Conservation (phyloP, 2,797 vertebrate genomes). For the Ptychobarbus kaznakovi region DNA sequence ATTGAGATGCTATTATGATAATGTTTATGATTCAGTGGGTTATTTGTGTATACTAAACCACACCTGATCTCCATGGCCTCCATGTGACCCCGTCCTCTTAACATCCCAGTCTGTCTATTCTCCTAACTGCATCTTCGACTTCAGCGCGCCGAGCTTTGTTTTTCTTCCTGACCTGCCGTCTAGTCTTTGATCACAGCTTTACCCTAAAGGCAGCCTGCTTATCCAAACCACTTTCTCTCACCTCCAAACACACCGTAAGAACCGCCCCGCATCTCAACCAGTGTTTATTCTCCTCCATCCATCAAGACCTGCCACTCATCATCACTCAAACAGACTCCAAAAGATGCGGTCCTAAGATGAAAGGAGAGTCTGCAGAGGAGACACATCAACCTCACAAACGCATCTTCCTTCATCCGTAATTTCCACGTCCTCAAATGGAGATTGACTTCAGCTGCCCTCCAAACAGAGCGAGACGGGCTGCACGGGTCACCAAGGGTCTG, state of each 20-base stretch:
- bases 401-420: slow-evolving; percentile 17
- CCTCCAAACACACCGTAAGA: slow-evolving; percentile 19
- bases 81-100: not conserved
- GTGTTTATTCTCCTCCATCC: slow-evolving; percentile 23
- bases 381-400: not conserved
- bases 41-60: not conserved
- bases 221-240: slow-evolving; percentile 22
- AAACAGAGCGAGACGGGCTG: slow-evolving; percentile 14
- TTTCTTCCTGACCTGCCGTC: slow-evolving; percentile 49
- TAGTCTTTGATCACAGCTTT: slow-evolving; percentile 56
- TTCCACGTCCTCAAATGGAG: slow-evolving; percentile 50
- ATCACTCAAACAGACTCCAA: slow-evolving; percentile 5
- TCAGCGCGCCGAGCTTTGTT: slow-evolving; percentile 47
- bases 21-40: not conserved
- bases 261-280: slow-evolving; percentile 19
- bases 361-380: not conserved
- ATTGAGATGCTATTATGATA: not conserved
- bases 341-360: not conserved
- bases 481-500: slow-evolving; percentile 50
- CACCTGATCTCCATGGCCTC: not conserved
- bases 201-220: slow-evolving; percentile 51
- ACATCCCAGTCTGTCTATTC: slow-evolving; percentile 32
- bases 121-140: slow-evolving; percentile 34
- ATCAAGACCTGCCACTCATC: slow-evolving; percentile 23
- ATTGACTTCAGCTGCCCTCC: slow-evolving; percentile 41